Conservation (phyloP, 2,797 vertebrate species). For the Sebastes taczanowskii region DNA sequence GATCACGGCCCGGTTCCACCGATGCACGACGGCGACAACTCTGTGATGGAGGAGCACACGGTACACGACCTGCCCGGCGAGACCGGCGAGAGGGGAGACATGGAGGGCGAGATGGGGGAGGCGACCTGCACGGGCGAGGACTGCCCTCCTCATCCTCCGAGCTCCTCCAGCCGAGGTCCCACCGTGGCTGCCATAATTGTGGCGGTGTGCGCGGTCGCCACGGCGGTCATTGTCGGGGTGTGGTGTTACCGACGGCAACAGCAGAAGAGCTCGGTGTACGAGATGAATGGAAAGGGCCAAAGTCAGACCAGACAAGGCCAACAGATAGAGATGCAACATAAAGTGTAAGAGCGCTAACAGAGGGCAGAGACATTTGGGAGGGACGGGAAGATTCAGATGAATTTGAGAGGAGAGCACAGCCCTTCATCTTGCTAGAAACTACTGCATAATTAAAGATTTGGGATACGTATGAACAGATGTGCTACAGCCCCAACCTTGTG, state of each 20-base stretch:
- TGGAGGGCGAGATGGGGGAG: conserved; percentile 77
- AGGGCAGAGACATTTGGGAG: conserved; percentile 49
- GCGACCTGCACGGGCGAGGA: conserved; percentile 78
- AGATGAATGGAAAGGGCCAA: conserved; percentile 91
- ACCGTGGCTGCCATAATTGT: conserved; percentile 88
- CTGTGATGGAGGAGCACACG: conserved; percentile 56
- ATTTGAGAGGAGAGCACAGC: conserved; percentile 17
- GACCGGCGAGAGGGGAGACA: conserved; percentile 71
- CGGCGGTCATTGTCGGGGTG: conserved; percentile 78
- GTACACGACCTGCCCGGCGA: conserved; percentile 81
- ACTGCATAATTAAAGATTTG: conserved; percentile 36
- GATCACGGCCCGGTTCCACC: conserved; percentile 59
- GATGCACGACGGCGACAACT: conserved; percentile 27
- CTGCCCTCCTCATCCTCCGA: conserved; percentile 77
- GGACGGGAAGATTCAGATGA: conserved; percentile 7
- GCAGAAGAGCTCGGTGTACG: conserved; percentile 92
- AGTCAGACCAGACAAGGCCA: conserved; percentile 84
- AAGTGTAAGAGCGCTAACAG: conserved; percentile 81
- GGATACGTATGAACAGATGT: conserved; percentile 27
- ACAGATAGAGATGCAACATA: conserved; percentile 96
- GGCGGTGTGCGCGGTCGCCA: conserved; percentile 81
- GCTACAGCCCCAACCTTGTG: neutral
- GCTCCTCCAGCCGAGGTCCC: conserved; percentile 78
- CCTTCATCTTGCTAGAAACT: conserved; percentile 34
- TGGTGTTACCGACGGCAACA: conserved; percentile 92